Conservation (phyloP, 2,888 invertebrate species). For the Orchesellides sinensis region DNA sequence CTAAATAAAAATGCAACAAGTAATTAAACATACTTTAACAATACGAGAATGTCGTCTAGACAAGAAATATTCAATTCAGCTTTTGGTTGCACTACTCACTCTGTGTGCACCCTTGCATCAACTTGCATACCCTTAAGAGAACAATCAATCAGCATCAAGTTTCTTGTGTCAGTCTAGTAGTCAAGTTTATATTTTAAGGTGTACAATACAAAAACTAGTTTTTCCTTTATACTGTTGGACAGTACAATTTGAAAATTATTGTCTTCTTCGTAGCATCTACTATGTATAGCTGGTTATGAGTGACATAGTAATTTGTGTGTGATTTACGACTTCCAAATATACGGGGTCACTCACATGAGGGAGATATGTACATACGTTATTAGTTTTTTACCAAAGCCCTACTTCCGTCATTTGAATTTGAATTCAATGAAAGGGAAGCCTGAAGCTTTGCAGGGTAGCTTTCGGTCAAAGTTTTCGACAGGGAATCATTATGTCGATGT, state of each 20-base stretch:
- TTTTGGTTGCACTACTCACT: too few relatives aligned
- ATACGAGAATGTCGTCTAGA: slow-evolving; percentile 9
- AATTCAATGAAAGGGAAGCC: too few relatives aligned
- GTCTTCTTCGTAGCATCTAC: too few relatives aligned
- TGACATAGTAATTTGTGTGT: slow-evolving; percentile 58
- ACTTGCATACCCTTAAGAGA: slow-evolving; percentile 38
- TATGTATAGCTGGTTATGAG: too few relatives aligned
- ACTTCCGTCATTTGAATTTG: too few relatives aligned
- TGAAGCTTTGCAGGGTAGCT: too few relatives aligned
- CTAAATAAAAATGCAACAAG: neutral
- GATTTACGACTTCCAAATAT: slow-evolving; percentile 38
- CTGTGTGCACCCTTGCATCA: neutral
- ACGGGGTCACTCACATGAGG: too few relatives aligned
- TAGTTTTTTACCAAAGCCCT: too few relatives aligned
- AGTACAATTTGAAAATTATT: slow-evolving; percentile 62
- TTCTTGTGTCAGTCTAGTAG: slow-evolving; percentile 50
- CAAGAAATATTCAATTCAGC: neutral
- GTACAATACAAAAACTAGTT: slow-evolving; percentile 23
- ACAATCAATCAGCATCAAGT: slow-evolving; percentile 66
- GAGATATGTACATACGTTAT: too few relatives aligned
- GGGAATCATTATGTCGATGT: too few relatives aligned
- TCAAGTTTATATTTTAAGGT: slow-evolving; percentile 41
- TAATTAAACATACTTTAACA: neutral
- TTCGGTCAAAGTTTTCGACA: too few relatives aligned
- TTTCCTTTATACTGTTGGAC: slow-evolving; percentile 15